Base-by-base conservation (phyloP, 2,888 invertebrate genomes). In the Diaphora mendica region DNA sequence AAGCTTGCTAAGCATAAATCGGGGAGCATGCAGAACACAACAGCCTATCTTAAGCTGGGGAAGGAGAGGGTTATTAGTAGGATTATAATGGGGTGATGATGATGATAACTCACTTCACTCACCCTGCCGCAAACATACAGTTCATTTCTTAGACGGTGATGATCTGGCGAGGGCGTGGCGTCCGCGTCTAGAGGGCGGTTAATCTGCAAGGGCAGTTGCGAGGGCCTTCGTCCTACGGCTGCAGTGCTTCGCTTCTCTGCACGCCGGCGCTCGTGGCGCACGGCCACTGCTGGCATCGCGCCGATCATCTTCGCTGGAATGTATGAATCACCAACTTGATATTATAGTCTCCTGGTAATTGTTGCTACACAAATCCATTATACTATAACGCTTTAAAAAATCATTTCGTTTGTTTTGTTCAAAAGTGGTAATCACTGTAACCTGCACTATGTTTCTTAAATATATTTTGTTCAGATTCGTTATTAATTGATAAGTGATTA, bases 281-380 rank as follows among this genome's bases (percentile, higher is more conserved):
- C 97, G 74, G 98, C 98, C 93, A 98, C 98, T 83, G 98, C 98
- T 91, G 98, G 98, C 98, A 98, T 98, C 79, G 98, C 98, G 85
- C 98, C 98, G 90, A 98, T 98, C 98, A 98, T 98, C 92, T 96
- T 97, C 85, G 93, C 96, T 95, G 91, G 84, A 84, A 68, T 33
- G 15, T 15, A 42, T 62, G 62, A 48, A 48, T 23, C 48, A 62
- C 30, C 11, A 23, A 30, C 11, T 20, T 67, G 26, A 67, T 13
- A 48, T 67, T 67, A 67, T 30, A 17, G 11, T 48, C 13, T 23
- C 44, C 30, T 67, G n/a, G 33, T 48, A 30, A 0, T 30, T 17
- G 0, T 4, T 62, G 30, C 15, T 30, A 7, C 13, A 5, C 15
- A 23, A 51, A 51, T 23, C 2, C 33, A 39, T 39, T n/a, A 65